Conservation (phyloP, 1,140 invertebrate species). For the Penaeus vannamei region DNA sequence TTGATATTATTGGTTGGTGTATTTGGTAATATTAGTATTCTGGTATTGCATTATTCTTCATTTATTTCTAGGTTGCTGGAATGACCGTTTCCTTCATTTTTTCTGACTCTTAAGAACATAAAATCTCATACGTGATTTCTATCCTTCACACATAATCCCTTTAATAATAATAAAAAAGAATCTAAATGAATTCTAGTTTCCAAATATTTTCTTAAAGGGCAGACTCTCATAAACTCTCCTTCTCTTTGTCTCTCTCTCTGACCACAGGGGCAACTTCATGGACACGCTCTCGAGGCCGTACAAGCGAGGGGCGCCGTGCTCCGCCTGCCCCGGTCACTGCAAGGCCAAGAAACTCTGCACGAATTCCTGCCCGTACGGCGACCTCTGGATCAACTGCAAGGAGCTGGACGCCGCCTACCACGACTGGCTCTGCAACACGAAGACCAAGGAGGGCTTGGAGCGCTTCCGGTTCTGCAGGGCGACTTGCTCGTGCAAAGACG, state of each 20-base stretch:
- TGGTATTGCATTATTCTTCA: too few relatives aligned
- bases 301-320: constrained; percentile 77
- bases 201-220: too few relatives aligned
- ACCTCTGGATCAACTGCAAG: constrained; percentile 82
- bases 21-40: too few relatives aligned
- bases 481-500: constrained; percentile 80
- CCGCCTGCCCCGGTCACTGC: constrained; percentile 79
- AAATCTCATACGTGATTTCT: too few relatives aligned
- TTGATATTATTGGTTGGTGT: too few relatives aligned
- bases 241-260: constrained; percentile 62
- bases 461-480: constrained; percentile 66
- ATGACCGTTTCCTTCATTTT: too few relatives aligned
- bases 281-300: constrained; percentile 79
- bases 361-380: constrained; percentile 80
- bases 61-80: too few relatives aligned
- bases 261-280: constrained; percentile 80
- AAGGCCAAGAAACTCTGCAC: constrained; percentile 79
- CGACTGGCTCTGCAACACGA: constrained; percentile 78
- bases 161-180: too few relatives aligned
- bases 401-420: constrained; percentile 77
- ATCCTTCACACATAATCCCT: too few relatives aligned
- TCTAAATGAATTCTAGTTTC: too few relatives aligned
- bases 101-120: too few relatives aligned
- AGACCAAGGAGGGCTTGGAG: constrained; percentile 70
- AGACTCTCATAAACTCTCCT: too few relatives aligned